Base-by-base conservation (phyloP, 2,797 vertebrate genomes). In the Lepus townsendii region DNA sequence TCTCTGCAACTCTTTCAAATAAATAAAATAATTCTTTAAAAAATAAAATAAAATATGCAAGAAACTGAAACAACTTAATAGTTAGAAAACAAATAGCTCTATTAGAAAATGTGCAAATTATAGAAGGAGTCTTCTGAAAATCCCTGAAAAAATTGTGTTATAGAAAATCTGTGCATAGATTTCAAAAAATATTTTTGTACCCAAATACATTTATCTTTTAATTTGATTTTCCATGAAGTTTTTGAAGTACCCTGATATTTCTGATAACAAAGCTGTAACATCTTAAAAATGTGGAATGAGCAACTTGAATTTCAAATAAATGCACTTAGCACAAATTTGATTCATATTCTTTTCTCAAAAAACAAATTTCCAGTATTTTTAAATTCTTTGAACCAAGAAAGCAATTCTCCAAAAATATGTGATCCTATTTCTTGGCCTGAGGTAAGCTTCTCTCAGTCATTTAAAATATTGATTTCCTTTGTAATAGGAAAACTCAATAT, bases 401-500 rank as follows among this genome's bases (percentile, higher is more conserved):
- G 30, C 22, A 82, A 72, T 22, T 82, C 16, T 88, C 7, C 57
- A 66, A 47, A 57, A 73, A 9, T 3, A 65, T 32, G 5, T 60
- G 35, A 88, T 35, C 19, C 9, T 42, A 16, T 19, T n/a, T 78
- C 24, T 78, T 89, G 42, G n/a, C 54, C 9, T 84, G n/a, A 84
- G 35, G 38, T 83, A 76, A 30, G 2, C 7, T 77, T 89, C 71
- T 71, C 13, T 52, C 72, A 52, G n/a, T 84, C 42, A 52, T 63
- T 73, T 32, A 66, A 60, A 88, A 35, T 27, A 75, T 30, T 66
- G 47, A 27, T 75, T 87, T 75, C 27, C 13, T 52, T 75, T 94
- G 76, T 83, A 90, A 89, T 42, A 78, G 52, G 63, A 83, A 54
- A n/a, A 77, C 20, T 93, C 20, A 26, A 38, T 54, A 52, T 54